Conservation (phyloP, 2,888 invertebrate species). For the Nomada hirtipes region DNA sequence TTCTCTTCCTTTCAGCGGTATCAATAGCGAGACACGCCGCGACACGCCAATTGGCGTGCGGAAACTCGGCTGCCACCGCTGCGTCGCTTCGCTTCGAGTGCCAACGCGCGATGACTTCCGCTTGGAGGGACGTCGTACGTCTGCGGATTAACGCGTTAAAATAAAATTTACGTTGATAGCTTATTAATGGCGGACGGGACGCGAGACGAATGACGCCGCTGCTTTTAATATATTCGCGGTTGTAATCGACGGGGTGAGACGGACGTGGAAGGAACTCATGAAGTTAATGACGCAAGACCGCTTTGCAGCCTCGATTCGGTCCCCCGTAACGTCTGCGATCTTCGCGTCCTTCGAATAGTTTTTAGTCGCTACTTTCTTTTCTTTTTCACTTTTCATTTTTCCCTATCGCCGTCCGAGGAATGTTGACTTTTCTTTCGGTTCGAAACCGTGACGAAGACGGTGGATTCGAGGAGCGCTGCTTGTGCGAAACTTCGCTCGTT, state of each 20-base stretch:
- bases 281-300: constrained; percentile 54
- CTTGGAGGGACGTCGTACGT: constrained; percentile 37
- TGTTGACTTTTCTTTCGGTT: not conserved
- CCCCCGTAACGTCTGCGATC: constrained; percentile 5
- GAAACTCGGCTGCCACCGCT: constrained; percentile 37
- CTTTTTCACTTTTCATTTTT: not conserved
- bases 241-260: constrained; percentile 30
- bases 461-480: too few species aligned
- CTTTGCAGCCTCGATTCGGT: constrained; percentile 24
- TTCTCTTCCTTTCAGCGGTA: not conserved
- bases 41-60: constrained; percentile 66
- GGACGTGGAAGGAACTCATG: constrained; percentile 1
- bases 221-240: constrained; percentile 54
- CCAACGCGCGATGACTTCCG: constrained; percentile 52
- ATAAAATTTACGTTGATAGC: constrained; percentile 61
- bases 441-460: too few species aligned
- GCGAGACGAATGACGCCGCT: constrained; percentile 54
- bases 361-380: not conserved
- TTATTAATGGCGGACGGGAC: constrained; percentile 46
- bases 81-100: constrained; percentile 15
- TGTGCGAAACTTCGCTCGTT: not conserved
- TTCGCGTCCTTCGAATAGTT: constrained; percentile 26
- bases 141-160: constrained; percentile 66
- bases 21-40: constrained; percentile 44
- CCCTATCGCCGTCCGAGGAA: not conserved